Base-by-base conservation (phyloP, 2,888 invertebrate species). In the Caenorhabditis drosophilae region DNA sequence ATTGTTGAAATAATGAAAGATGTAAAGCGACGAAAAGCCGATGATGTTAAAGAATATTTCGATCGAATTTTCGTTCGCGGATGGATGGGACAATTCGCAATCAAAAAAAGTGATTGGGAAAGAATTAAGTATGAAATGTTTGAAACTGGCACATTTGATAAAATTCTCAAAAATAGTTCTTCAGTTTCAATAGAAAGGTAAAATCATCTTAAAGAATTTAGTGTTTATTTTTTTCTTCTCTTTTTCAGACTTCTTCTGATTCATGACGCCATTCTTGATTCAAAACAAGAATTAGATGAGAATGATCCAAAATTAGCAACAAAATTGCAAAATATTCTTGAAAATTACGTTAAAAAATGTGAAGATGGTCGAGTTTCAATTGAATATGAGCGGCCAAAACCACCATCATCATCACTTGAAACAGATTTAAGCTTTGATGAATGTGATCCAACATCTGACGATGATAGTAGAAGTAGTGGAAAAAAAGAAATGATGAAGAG, bases 1-100 rank as follows among this genome's bases (percentile, higher is more conserved):
- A 66, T 66, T n/a, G 60, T 53, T 0, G 52, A 56, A 22, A 60
- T 40, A 35, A 47, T 60, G 26, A 56, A 60, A 1, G 31, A 41
- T 34, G 34, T 16, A 16, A 23, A 11, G n/a, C 12, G 4, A 11
- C 34, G 22, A 12, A 47, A 47, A 47, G 51, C 66, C 1, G 46
- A 51, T 7, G 51, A 70, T 9, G 59, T 62, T 7, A 53, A 68
- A 26, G 67, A 70, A 9, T 73, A 76, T 41, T 75, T 76, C 27
- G 76, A 76, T 26, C 56, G 53, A 20, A 52, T 57, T 41, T 76
- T 78, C 50, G 45, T 78, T n/a, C 51, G 70, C n/a, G 70, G 71
- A 25, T 58, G 61, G 47, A 68, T 78, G 16, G 76, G 78, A n/a
- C 69, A 73, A 36, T 69, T 71, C 31, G 75, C 75, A 0, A 52